Base-by-base conservation (phyloP, 2,888 invertebrate species). In the Odontocerum albicorne region DNA sequence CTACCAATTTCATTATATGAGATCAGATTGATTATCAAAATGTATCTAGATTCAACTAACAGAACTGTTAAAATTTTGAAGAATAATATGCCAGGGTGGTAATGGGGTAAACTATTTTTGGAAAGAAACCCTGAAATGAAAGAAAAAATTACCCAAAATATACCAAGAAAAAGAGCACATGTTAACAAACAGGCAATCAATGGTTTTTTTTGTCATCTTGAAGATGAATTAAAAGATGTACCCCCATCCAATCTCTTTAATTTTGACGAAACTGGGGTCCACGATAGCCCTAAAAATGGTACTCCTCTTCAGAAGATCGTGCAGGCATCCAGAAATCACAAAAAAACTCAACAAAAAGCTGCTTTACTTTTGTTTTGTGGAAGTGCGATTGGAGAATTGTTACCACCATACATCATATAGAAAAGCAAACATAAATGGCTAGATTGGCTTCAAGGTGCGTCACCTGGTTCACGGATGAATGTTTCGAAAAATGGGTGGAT, bases 171-270 rank as follows among this genome's bases (percentile, higher is more conserved):
- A 27, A 27, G 27, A 27, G 27, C 27, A 27, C 27, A 27, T 7
- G 27, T 27, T 27, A 10, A 27, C 10, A 27, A 27, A 27, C 27
- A 27, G 27, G 4, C 27, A 27, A 10, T 27, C 27, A 27, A 27
- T 27, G 10, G 27, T 27, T 27, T 27, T 27, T 27, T 27, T 27
- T 27, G 27, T 27, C 27, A 10, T 10, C 27, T 27, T 10, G 27
- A 27, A 27, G 10, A 35, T n/a, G 35, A 35, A 7, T 35, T 35
- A 4, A n/a, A 35, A 35, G 12, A 35, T 35, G 12, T 35, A 12
- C 35, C 35, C 12, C 35, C 35, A 10, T 10, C 7, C 35, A 35
- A 35, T 35, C 35, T 35, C 35, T 35, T 35, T 35, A 35, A 35
- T 35, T 35, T 35, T 35, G 8, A 35, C 12, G 35, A 35, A 12